Evolutionary conservation across 2,797 vertebrate genomes (phyloP), one percentile per base, ranked within the genome.

Genomic region (Phylloscopus collybita): DNA sequence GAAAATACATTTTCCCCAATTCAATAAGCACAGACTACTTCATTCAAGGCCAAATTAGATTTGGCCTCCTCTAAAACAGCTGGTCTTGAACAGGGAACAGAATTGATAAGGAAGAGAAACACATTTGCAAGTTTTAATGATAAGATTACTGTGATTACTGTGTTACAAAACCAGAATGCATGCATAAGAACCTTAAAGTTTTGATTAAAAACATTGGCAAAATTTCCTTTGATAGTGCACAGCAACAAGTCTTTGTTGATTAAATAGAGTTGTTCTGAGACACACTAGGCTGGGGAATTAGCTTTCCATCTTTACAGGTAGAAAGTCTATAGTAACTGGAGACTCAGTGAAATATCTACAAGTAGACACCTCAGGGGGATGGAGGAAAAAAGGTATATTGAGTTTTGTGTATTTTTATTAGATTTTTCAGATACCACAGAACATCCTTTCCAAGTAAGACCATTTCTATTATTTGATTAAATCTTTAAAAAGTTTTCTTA

Each of bases 11-110:
- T 83, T 81, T 73, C 45, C 70, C 56, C n/a, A 86, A 30, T 80
- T 93, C 47, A 78, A 2, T 69, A 30, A 57, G 66, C 45, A 62
- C 29, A 76, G 57, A 23, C 34, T 30, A 16, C 30, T 75, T 78
- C 40, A 80, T 84, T 94, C 79, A 71, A 65, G 34, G 71, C 36
- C 70, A 87, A 94, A 92, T 82, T 74, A 90, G 27, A 90, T 90
- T 82, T 84, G 22, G 30, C 27, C 38, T 78, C 38, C 64, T 86
- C 70, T 91, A 90, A 94, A 91, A 64, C 2, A 34, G 21, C 85
- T 82, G 42, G 49, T 80, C 60, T 93, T 51, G 56, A 81, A 76
- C 18, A 70, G 20, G 25, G 32, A 86, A 85, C 20, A 79, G 40
- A 92, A 84, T 5, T 57, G 27, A 62, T 89, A 93, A 3, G 11